Evolutionary conservation across 2,797 vertebrate genomes (phyloP).

Genomic region (Lacerta agilis): DNA sequence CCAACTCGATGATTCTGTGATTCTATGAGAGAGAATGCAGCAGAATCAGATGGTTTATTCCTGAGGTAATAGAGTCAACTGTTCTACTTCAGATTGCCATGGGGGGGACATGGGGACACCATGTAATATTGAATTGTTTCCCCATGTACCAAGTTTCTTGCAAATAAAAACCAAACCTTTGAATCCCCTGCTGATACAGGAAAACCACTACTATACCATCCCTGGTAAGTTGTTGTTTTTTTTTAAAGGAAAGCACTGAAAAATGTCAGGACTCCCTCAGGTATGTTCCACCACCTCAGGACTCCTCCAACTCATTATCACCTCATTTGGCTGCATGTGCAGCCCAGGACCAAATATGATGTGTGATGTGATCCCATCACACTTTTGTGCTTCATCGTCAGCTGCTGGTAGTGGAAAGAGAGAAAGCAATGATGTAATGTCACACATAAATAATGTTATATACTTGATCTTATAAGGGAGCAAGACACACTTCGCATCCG

Average conservation of each 20-base stretch:
- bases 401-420: not conserved
- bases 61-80: not conserved
- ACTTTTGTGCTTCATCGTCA: not conserved
- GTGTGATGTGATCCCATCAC: not conserved
- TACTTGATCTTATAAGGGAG: not conserved
- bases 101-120: no score
- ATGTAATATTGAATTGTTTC: not conserved
- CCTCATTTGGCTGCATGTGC: not conserved
- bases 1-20: no score
- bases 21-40: not conserved
- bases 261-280: not conserved
- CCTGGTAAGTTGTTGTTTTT: no score
- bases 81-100: not conserved
- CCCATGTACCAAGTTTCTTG: not conserved
- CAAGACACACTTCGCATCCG: no score
- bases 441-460: not conserved
- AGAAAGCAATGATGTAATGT: not conserved
- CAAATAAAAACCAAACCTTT: not conserved
- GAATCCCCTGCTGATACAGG: not conserved
- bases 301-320: constrained; percentile 1
- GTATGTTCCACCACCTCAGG: not conserved
- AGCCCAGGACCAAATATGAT: not conserved
- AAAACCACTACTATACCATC: not conserved
- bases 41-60: not conserved
- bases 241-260: not conserved